These are phyloP conservation scores for Chelmon rostratus DNA, from an alignment of 2,797 vertebrate genomes.

Conservation along the genomic window DNA sequence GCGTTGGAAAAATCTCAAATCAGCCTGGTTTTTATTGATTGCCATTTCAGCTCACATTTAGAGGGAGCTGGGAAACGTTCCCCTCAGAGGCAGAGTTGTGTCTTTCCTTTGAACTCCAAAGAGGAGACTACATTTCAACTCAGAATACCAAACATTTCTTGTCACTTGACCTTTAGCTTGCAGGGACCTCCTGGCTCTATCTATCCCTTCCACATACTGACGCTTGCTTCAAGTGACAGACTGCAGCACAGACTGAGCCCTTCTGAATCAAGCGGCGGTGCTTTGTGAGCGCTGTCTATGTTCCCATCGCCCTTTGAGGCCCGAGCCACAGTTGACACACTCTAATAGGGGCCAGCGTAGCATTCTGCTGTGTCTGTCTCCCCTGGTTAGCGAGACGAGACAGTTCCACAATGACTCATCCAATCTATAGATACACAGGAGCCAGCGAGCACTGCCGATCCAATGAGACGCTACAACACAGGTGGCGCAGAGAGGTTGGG, in stretches of 20 bases:
- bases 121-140: conserved; percentile 47
- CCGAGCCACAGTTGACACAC: conserved; percentile 54
- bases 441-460: conserved; percentile 14
- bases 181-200: conserved; percentile 60
- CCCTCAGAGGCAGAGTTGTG: conserved; percentile 35
- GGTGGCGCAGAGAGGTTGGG: conserved; percentile 39
- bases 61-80: conserved; percentile 21
- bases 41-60: conserved; percentile 62
- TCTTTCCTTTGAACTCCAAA: conserved; percentile 51
- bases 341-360: conserved; percentile 61
- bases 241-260: conserved; percentile 48
- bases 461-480: conserved; percentile 41
- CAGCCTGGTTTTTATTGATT: conserved; percentile 55
- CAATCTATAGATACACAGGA: conserved; percentile 47
- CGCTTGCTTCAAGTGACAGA: conserved; percentile 61
- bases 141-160: conserved; percentile 69
- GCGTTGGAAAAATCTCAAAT: conserved; percentile 29
- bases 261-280: conserved; percentile 39
- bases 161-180: conserved; percentile 78
- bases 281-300: conserved; percentile 50
- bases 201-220: conserved; percentile 54
- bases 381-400: conserved; percentile 59
- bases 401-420: conserved; percentile 37
- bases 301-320: conserved; percentile 54
- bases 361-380: conserved; percentile 51